Base-by-base conservation (phyloP, 2,113 vertebrate genomes). In the Lanius collurio region DNA sequence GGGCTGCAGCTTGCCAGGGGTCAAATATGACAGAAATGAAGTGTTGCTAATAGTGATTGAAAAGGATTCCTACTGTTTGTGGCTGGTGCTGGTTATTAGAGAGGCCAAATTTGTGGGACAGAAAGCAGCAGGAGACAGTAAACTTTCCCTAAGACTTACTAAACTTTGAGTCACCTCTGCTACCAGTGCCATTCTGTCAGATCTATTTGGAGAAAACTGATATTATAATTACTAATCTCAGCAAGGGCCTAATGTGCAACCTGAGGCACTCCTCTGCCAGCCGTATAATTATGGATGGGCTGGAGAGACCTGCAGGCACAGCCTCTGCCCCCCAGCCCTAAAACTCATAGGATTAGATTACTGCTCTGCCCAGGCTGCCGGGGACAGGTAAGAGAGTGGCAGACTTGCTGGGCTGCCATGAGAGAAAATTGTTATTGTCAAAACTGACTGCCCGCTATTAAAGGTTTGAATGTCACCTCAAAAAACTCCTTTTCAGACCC, bases 191-290 rank as follows among this genome's bases (percentile, higher is more conserved):
- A 59, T 97, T 97, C 96, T 83, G 96, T 98, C 96, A 97, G 95
- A 53, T 75, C 83, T 93, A 93, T 97, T 94, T 96, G 92, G 60
- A 93, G 98, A 98, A 99, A 99, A 98, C 96, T 88, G 98, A 99
- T 98, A 99, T 98, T 98, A 98, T 98, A 98, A 99, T 99, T 98
- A 98, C 98, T 97, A 93, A 98, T 97, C 98, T 98, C 97, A 96
- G 98, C 94, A 91, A 98, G 96, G 96, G 95, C 96, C 96, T 98
- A 97, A 98, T 92, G 94, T 97, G 97, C 98, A 98, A 98, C 96
- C 97, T 88, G 97, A 98, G 97, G 98, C 97, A 95, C 94, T 97
- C 84, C 93, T 95, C 95, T 94, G 97, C 95, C 91, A 95, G 97
- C 96, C 91, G 74, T 94, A 73, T 97, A 98, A 98, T 98, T 98